These are phyloP conservation scores for Hypanus sabinus DNA, from an alignment of 2,113 vertebrate genomes.

Conservation along the genomic window DNA sequence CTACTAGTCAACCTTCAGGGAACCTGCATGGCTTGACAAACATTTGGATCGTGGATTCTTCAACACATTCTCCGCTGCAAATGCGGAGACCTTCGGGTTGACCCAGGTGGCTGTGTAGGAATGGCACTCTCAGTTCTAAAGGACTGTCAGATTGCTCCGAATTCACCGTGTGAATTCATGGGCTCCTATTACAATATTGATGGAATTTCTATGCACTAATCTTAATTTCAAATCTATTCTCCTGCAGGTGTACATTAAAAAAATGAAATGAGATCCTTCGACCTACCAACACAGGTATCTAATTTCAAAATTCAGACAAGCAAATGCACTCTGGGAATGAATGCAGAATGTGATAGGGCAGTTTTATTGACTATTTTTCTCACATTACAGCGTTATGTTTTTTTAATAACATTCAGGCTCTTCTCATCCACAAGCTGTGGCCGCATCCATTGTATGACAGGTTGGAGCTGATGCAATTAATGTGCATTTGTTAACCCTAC, in stretches of 20 bases:
- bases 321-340: not conserved
- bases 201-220: not conserved
- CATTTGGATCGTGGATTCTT: not conserved
- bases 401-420: not conserved
- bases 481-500: not conserved
- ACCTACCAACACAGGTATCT: not conserved
- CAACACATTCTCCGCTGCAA: not conserved
- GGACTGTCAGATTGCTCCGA: no score
- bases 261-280: not conserved
- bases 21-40: not conserved
- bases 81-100: not conserved
- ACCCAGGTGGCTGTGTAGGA: not conserved
- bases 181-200: not conserved
- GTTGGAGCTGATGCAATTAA: not conserved
- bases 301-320: not conserved
- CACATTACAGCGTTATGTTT: not conserved
- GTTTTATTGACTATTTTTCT: not conserved
- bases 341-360: not conserved
- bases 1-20: no score
- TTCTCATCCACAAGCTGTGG: not conserved
- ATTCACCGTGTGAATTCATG: not conserved
- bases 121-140: not conserved
- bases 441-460: no score
- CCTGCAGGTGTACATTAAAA: not conserved
- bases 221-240: conserved; percentile 9